Evolutionary conservation across 2,113 vertebrate genomes (phyloP).

Genomic region (Bubalus kerabau): DNA sequence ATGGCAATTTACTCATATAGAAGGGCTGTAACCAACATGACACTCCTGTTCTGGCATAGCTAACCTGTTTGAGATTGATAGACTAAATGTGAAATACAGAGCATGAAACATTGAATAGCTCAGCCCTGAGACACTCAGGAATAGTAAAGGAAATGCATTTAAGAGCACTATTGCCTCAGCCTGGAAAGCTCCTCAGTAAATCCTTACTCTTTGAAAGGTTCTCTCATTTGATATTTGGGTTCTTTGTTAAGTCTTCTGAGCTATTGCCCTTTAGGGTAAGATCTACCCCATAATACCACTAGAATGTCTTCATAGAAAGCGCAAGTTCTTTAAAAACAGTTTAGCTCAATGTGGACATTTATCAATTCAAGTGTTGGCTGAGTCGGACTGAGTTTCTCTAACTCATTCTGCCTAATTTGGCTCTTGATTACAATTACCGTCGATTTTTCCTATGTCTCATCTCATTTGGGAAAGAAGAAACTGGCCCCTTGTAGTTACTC

Average conservation of each 20-base stretch:
- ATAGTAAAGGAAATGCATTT: background rate
- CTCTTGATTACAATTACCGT: background rate
- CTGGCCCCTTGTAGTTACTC: background rate
- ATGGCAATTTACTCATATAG: background rate
- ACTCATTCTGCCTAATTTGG: background rate
- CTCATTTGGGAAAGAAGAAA: conserved; percentile 29
- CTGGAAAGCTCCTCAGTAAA: background rate
- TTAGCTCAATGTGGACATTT: background rate
- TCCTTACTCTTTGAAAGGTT: background rate
- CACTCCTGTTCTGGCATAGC: background rate
- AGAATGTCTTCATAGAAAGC: background rate
- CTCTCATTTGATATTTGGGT: background rate
- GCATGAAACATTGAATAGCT: background rate
- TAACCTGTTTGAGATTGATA: background rate
- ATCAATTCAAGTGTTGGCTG: background rate
- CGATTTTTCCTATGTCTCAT: background rate
- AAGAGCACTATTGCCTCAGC: background rate
- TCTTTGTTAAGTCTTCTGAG: background rate
- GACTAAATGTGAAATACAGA: background rate
- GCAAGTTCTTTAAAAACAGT: background rate
- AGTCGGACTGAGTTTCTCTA: background rate
- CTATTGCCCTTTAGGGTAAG: background rate
- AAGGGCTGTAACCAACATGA: background rate
- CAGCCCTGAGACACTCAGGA: background rate
- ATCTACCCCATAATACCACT: too few species aligned